phyloP scores from a whole-genome alignment of 1,140 invertebrate genomes.

The Zaprionus africanus region DNA sequence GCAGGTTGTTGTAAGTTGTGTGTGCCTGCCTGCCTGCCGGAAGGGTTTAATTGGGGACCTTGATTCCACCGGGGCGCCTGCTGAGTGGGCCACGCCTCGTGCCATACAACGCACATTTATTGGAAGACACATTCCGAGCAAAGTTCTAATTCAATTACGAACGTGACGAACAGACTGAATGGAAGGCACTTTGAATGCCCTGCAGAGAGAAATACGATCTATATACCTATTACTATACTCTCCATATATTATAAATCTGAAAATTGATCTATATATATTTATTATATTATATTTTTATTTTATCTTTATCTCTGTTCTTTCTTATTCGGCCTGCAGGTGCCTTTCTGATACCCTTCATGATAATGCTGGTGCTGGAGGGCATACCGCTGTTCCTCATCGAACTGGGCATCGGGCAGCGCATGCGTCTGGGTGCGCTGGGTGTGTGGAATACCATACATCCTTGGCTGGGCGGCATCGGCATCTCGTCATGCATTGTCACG shows the following conservation, averaged over 20 bases:
- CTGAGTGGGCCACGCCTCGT: constrained; percentile 28
- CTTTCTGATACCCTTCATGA: constrained; percentile 97
- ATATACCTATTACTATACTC: neutral
- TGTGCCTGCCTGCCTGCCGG: constrained; percentile 36
- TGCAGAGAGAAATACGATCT: neutral
- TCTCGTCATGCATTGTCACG: constrained; percentile 95
- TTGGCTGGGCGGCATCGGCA: constrained; percentile 95
- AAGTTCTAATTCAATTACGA: constrained; percentile 72
- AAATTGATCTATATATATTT: neutral
- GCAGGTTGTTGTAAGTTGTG: constrained; percentile 22
- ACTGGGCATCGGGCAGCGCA: constrained; percentile 95
- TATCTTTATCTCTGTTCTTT: neutral
- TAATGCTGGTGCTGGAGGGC: constrained; percentile 96
- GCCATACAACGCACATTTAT: constrained; percentile 62
- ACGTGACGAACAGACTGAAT: constrained; percentile 16
- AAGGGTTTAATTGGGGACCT: constrained; percentile 69
- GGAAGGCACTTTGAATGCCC: neutral
- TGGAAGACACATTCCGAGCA: constrained; percentile 37
- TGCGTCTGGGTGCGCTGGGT: constrained; percentile 94
- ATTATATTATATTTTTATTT: neutral
- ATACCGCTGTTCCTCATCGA: constrained; percentile 97
- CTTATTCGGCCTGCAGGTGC: constrained; percentile 89
- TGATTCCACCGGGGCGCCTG: constrained; percentile 18
- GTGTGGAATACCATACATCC: constrained; percentile 98
- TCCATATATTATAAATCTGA: too few relatives aligned